A percentile compares a stretch with the other conserved stretches of the same genome.
Evolutionary conservation across 1,140 invertebrate species (phyloP).

Genomic region (Aporrectodea caliginosa): DNA sequence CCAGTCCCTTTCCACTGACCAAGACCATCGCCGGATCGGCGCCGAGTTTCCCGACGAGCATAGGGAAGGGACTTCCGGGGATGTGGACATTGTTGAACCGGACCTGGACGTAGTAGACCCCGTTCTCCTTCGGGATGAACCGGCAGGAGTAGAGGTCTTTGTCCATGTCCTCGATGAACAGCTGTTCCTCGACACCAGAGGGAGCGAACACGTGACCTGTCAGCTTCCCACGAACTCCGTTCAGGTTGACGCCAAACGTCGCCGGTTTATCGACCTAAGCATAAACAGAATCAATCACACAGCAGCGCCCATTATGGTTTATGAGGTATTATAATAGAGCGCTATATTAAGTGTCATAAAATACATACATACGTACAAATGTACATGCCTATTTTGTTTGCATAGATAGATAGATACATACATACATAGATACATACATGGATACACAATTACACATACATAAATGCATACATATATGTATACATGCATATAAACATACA

Average conservation of each 20-base stretch:
- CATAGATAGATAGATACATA: no score
- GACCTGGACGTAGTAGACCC: constrained; percentile 91
- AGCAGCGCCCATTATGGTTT: no score
- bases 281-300: no score
- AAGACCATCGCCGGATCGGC: constrained; percentile 57
- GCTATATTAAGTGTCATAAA: no score
- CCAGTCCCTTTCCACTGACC: constrained; percentile 49
- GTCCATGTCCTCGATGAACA: constrained; percentile 91
- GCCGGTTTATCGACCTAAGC: constrained; percentile 67
- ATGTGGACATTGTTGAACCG: constrained; percentile 95
- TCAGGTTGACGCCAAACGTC: constrained; percentile 88
- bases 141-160: constrained; percentile 57
- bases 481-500: no score
- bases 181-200: constrained; percentile 87
- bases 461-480: no score
- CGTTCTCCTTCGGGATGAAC: constrained; percentile 93
- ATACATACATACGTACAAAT: no score
- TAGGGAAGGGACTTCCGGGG: constrained; percentile 82
- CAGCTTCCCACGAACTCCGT: constrained; percentile 79
- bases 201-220: constrained; percentile 78
- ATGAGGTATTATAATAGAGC: no score
- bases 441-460: no score
- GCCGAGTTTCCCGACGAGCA: constrained; percentile 91
- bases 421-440: no score
- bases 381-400: no score